These are phyloP conservation scores for Boleophthalmus pectinirostris DNA, from an alignment of 2,113 vertebrate species.

Conservation along the genomic window DNA sequence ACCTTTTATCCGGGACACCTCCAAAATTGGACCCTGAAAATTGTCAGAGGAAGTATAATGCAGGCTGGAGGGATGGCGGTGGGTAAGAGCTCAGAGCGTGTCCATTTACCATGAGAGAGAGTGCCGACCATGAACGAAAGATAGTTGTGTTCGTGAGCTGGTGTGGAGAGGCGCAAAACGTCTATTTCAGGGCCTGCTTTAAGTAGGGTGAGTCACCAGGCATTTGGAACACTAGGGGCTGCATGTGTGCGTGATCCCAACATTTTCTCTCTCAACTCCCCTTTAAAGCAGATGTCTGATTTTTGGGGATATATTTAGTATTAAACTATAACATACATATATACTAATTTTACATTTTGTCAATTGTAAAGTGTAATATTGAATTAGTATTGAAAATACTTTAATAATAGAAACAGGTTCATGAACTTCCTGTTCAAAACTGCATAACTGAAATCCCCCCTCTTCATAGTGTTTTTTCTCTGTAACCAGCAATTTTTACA, in stretches of 20 bases:
- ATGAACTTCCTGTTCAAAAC: no score
- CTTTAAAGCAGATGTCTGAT: not conserved
- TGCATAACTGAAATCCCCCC: no score
- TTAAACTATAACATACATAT: no score
- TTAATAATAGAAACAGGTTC: no score
- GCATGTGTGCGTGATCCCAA: constrained; percentile 45
- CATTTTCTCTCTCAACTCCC: constrained; percentile 16
- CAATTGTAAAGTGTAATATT: not conserved
- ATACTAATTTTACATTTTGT: not conserved
- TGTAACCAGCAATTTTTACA: no score
- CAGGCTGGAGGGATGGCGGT: constrained; percentile 46
- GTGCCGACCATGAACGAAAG: constrained; percentile 60
- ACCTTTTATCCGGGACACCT: constrained; percentile 57
- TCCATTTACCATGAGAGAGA: constrained; percentile 58
- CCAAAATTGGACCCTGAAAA: constrained; percentile 60
- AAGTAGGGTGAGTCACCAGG: constrained; percentile 74
- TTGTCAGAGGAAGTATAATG: constrained; percentile 49
- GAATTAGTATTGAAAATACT: no score
- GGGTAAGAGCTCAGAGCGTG: constrained; percentile 48
- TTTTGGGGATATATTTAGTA: no score
- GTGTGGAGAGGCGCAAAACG: constrained; percentile 72
- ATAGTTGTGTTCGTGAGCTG: constrained; percentile 67
- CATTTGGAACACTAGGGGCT: constrained; percentile 59
- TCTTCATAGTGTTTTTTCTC: no score
- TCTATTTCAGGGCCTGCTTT: constrained; percentile 74